These are phyloP conservation scores for Carcina quercana DNA, from an alignment of 2,888 invertebrate species.

Conservation along the genomic window DNA sequence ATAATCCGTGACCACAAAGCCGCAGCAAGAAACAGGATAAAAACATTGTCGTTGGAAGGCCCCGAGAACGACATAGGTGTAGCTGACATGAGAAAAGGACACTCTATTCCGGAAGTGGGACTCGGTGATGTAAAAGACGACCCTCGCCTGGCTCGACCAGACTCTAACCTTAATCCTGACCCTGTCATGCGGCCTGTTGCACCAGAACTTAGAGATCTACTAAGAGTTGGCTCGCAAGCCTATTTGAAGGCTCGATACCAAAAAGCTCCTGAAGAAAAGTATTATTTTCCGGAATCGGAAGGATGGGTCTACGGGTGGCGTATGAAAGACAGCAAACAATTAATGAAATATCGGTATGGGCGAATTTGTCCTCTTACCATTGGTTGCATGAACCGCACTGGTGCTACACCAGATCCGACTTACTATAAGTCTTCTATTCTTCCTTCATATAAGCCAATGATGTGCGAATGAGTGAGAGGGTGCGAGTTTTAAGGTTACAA, in stretches of 20 bases:
- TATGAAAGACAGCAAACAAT: constrained; percentile 26
- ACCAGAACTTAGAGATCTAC: constrained; percentile 32
- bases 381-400: constrained; percentile 17
- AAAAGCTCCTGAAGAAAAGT: constrained; percentile 33
- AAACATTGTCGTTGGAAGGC: constrained; percentile 25
- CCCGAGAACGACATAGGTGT: constrained; percentile 20
- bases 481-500: no score
- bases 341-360: constrained; percentile 22
- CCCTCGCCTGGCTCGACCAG: constrained; percentile 29
- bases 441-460: no score
- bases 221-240: constrained; percentile 28
- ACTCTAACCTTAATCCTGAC: constrained; percentile 26
- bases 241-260: constrained; percentile 31
- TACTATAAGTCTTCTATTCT: constrained; percentile 12
- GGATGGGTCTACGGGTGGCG: constrained; percentile 39
- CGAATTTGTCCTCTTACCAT: constrained; percentile 28
- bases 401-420: constrained; percentile 23
- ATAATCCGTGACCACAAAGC: constrained; percentile 26
- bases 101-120: constrained; percentile 33
- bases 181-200: constrained; percentile 37
- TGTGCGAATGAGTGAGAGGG: no score
- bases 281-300: constrained; percentile 29
- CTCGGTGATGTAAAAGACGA: constrained; percentile 35
- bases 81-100: constrained; percentile 25
- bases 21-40: constrained; percentile 23